Evolutionary conservation across 2,113 vertebrate genomes (phyloP).

Genomic region (Gambusia affinis): DNA sequence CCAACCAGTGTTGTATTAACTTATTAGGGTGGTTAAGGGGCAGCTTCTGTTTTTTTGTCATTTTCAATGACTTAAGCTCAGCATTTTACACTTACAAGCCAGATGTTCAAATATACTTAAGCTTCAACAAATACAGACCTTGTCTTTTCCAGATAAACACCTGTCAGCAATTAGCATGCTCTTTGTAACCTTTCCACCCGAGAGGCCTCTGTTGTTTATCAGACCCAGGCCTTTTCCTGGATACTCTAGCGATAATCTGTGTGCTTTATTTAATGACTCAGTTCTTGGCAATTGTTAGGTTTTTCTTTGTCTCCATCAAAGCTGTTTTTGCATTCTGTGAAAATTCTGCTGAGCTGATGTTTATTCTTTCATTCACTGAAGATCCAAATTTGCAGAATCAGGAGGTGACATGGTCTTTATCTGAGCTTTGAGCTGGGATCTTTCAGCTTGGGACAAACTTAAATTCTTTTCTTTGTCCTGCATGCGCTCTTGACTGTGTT

Average conservation of each 20-base stretch:
- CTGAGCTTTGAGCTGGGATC: constrained; percentile 46
- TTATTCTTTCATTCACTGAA: constrained; percentile 16
- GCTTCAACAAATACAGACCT: constrained; percentile 36
- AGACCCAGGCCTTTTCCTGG: constrained; percentile 15
- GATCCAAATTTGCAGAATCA: constrained; percentile 41
- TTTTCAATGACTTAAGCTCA: constrained; percentile 35
- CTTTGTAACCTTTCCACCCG: constrained; percentile 45
- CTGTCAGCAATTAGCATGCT: constrained; percentile 42
- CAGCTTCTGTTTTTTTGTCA: constrained; percentile 38
- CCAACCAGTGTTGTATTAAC: background rate
- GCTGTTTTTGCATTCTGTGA: constrained; percentile 13
- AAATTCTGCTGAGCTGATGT: constrained; percentile 42
- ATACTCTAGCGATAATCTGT: constrained; percentile 29
- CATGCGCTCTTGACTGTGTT: constrained; percentile 13
- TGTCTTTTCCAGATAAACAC: constrained; percentile 47
- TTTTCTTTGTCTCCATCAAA: constrained; percentile 3
- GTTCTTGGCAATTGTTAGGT: constrained; percentile 13
- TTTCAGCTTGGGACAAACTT: constrained; percentile 42
- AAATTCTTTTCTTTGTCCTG: constrained; percentile 27
- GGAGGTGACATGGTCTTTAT: constrained; percentile 57
- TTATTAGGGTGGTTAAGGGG: background rate
- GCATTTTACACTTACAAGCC: constrained; percentile 11
- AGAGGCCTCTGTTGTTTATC: constrained; percentile 47
- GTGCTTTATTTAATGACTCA: constrained; percentile 8
- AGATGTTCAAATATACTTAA: constrained; percentile 42